These are phyloP conservation scores for Coranthus polyacanthus DNA, from an alignment of 2,797 vertebrate genomes.

Conservation along the genomic window DNA sequence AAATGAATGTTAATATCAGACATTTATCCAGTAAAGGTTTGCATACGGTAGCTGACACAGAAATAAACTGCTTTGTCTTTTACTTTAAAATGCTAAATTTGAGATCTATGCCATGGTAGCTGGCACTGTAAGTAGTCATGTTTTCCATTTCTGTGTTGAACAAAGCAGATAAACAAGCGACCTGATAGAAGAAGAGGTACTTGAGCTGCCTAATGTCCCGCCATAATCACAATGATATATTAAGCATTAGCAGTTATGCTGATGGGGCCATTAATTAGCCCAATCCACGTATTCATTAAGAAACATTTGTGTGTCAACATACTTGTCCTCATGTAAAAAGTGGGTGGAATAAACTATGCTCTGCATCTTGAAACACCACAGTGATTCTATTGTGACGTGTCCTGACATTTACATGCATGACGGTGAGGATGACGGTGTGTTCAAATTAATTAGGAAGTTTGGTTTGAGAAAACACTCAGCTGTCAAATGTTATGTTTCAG, in stretches of 20 bases:
- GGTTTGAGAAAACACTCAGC: too few relatives aligned
- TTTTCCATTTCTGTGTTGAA: constrained; percentile 14
- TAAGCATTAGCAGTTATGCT: constrained; percentile 35
- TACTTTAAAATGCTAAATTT: not conserved
- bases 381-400: too few relatives aligned
- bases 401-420: too few relatives aligned
- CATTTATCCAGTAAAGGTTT: not conserved
- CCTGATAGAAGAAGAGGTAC: constrained; percentile 27
- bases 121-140: not conserved
- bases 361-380: not conserved
- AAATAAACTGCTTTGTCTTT: not conserved
- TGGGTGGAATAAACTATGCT: constrained; percentile 30
- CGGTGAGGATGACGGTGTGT: too few relatives aligned
- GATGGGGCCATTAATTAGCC: constrained; percentile 56
- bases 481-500: too few relatives aligned
- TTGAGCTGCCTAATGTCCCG: constrained; percentile 29
- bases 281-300: constrained; percentile 46
- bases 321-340: constrained; percentile 28
- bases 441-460: too few relatives aligned
- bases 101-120: not conserved
- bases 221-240: constrained; percentile 58
- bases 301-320: constrained; percentile 45
- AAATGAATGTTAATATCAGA: not conserved
- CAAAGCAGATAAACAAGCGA: constrained; percentile 39
- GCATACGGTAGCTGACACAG: not conserved